Conservation (phyloP, 2,797 vertebrate genomes). For the Antennarius maculatus region DNA sequence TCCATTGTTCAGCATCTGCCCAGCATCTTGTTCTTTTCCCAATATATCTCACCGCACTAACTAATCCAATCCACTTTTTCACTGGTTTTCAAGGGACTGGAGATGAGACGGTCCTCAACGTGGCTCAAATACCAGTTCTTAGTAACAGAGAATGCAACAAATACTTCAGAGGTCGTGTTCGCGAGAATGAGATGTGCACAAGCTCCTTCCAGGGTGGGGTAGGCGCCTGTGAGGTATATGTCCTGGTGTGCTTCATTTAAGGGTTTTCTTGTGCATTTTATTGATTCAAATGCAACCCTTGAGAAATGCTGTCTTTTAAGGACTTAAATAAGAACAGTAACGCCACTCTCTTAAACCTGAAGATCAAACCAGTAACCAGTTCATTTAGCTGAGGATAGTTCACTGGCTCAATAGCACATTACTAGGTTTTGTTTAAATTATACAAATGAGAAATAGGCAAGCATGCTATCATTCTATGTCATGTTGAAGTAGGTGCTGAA, state of each 20-base stretch:
- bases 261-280: too few species aligned
- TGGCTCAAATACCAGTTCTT: constrained; percentile 86
- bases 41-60: constrained; percentile 6
- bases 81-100: constrained; percentile 81
- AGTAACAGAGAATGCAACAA: constrained; percentile 87
- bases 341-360: background rate
- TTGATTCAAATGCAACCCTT: too few species aligned
- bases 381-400: background rate
- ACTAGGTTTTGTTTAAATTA: background rate
- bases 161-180: constrained; percentile 85
- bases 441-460: background rate
- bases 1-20: constrained; percentile 52
- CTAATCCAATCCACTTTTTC: constrained; percentile 19
- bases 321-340: background rate
- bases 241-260: background rate
- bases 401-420: background rate
- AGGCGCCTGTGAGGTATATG: constrained; percentile 93
- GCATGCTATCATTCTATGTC: too few species aligned
- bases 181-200: constrained; percentile 93
- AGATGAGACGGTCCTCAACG: constrained; percentile 84
- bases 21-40: constrained; percentile 23
- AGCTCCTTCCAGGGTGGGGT: constrained; percentile 78
- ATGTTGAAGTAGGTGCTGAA: too few species aligned
- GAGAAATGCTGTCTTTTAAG: background rate
- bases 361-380: background rate